Evolutionary conservation across 35 echinoderm and acorn worm species (phyloP), one percentile per base, ranked within the genome.

Genomic region (Eucidaris tribuloides): DNA sequence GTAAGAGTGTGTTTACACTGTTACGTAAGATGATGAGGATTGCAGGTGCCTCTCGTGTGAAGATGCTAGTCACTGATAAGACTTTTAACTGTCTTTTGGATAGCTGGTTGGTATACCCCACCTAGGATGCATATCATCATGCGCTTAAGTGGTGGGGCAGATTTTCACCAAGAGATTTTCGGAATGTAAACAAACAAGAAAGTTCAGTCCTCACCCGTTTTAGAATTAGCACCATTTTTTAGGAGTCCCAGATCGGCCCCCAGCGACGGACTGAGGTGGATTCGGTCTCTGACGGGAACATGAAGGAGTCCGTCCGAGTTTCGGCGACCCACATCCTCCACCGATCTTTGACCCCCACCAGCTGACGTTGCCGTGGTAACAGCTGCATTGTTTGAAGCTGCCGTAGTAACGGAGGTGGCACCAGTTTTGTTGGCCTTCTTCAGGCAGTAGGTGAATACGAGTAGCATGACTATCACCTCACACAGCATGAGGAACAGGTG

Each of bases 401-500:
- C 57, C 58, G 63, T 42, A n/a, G 46, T 29, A 42, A 55, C 15
- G 50, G 65, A 3, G 43, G 48, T 25, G 49, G 42, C 33, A 40
- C 66, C 33, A 40, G 34, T 40, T 24, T 62, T 38, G 13, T 48
- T 71, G 17, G 29, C 58, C 11, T 86, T 40, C 28, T 81, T 46
- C 5, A 94, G 45, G 44, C 86, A 94, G 34, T 89, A 58, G 35
- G 83, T 66, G 81, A 94, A 94, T 38, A 96, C 65, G 7, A 85
- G 46, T 27, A 84, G 50, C 66, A 96, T 86, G 33, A 96, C 18
- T 7, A 89, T 13, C 2, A 96, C 81, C 52, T 96, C 93, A 55
- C 77, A 64, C 32, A 96, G 44, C 93, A 96, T 91, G 25, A 96
- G 49, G 52, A 96, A 87, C 9, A 91, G 80, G 71, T 96, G 93